Evolutionary conservation across 2,888 invertebrate genomes (phyloP).

Genomic region (Scaptomyza tumidula): DNA sequence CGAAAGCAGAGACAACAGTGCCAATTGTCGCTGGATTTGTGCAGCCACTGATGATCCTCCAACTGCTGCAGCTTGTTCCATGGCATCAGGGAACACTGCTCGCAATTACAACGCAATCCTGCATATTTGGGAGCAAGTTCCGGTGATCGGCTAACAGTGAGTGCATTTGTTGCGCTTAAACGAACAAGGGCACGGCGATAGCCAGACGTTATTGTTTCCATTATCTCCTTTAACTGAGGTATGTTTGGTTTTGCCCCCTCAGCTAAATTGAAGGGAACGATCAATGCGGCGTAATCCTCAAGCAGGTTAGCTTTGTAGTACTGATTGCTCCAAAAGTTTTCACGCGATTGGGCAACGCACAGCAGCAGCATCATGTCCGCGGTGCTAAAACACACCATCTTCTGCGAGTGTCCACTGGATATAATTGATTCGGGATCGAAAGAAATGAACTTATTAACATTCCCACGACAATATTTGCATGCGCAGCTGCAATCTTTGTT

Average conservation of each 20-base stretch:
- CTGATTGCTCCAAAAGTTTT: slow-evolving; percentile 52
- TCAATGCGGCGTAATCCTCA: slow-evolving; percentile 27
- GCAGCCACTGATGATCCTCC: slow-evolving; percentile 35
- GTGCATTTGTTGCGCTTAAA: slow-evolving; percentile 1
- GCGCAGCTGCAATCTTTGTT: slow-evolving; percentile 24
- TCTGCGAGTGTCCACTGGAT: slow-evolving; percentile 31
- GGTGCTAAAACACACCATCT: slow-evolving; percentile 46
- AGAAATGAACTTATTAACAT: slow-evolving; percentile 38
- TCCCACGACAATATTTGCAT: slow-evolving; percentile 49
- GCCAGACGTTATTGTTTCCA: slow-evolving; percentile 46
- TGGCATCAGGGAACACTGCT: slow-evolving; percentile 31
- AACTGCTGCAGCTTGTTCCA: slow-evolving; percentile 35
- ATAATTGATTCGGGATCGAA: slow-evolving; percentile 3
- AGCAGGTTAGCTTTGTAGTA: slow-evolving; percentile 35
- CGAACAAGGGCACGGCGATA: slow-evolving; percentile 35
- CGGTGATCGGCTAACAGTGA: slow-evolving; percentile 28
- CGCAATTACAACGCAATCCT: slow-evolving; percentile 39
- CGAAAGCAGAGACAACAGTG: slow-evolving; percentile 47
- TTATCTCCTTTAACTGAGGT: slow-evolving; percentile 23
- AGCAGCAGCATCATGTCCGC: slow-evolving; percentile 39
- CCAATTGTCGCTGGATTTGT: slow-evolving; percentile 37
- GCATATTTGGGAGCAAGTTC: background rate
- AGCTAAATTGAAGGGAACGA: background rate
- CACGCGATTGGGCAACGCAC: slow-evolving; percentile 37
- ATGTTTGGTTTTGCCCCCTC: background rate